Conservation (phyloP, 1,140 invertebrate genomes). For the Hormaphis cornu region DNA sequence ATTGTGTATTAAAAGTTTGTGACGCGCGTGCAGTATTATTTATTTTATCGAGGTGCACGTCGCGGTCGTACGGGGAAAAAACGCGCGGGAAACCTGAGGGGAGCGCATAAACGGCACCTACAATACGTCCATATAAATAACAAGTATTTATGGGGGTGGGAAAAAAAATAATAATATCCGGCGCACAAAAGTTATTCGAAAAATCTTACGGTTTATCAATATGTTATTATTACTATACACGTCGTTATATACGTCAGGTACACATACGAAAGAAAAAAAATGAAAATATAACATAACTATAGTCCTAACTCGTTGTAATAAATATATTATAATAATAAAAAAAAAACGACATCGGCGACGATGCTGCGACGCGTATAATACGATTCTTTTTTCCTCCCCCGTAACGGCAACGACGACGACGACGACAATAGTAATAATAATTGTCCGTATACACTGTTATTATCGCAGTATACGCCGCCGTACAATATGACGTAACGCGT, state of each 20-base stretch:
- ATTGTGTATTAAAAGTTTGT: neutral
- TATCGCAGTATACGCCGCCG: too few species aligned
- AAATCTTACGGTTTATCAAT: conserved; percentile 3
- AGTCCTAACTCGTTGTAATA: neutral
- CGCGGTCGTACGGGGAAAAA: neutral
- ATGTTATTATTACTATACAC: neutral
- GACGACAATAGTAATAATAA: too few species aligned
- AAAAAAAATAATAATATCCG: neutral
- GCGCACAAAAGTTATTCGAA: neutral
- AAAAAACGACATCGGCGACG: too few species aligned
- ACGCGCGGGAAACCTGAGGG: neutral
- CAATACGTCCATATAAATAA: neutral
- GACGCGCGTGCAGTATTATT: neutral
- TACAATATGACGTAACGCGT: neutral
- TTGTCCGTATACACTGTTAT: too few species aligned
- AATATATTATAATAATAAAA: too few species aligned
- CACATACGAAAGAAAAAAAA: neutral
- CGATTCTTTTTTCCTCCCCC: too few species aligned
- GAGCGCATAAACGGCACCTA: conserved; percentile 5
- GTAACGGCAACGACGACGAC: too few species aligned
- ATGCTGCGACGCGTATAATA: too few species aligned
- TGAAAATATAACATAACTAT: neutral
- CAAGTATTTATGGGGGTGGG: neutral
- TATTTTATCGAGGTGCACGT: too few species aligned
- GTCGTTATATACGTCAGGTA: neutral